Evolutionary conservation across 2,888 invertebrate species (phyloP).

Genomic region (Tenthredo amoena): DNA sequence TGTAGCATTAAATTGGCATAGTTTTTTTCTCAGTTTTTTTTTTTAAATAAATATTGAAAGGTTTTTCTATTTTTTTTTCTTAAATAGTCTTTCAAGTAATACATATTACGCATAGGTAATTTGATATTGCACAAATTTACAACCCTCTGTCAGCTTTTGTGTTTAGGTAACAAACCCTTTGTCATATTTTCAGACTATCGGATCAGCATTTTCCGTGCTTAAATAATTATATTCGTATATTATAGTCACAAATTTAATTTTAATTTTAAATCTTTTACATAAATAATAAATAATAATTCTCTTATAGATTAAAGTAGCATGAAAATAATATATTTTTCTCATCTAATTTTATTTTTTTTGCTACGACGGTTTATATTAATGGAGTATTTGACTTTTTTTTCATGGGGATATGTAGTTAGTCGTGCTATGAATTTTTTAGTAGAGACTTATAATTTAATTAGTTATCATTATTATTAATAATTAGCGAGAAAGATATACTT

Average conservation of each 20-base stretch:
- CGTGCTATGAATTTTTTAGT: conserved; percentile 23
- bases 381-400: conserved; percentile 34
- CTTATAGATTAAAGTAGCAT: conserved; percentile 15
- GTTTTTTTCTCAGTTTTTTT: not conserved
- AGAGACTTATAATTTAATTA: conserved; percentile 27
- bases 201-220: not conserved
- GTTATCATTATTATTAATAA: conserved; percentile 36
- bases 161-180: conserved; percentile 31
- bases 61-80: not conserved
- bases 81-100: conserved; percentile 35
- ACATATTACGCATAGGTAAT: conserved; percentile 22
- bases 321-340: conserved; percentile 13
- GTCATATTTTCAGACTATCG: conserved; percentile 3
- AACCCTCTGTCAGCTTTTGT: conserved; percentile 7
- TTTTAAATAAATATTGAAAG: conserved; percentile 12
- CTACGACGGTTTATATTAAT: not conserved
- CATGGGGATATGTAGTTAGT: conserved; percentile 42
- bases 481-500: conserved; percentile 22
- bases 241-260: conserved; percentile 36
- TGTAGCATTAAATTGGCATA: conserved; percentile 29
- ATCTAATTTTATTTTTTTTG: not conserved
- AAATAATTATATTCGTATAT: not conserved
- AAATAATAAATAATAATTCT: conserved; percentile 44
- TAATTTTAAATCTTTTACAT: conserved; percentile 1
- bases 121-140: conserved; percentile 38